Conservation (phyloP, 2,888 invertebrate genomes). For the Drosophila gaucha region DNA sequence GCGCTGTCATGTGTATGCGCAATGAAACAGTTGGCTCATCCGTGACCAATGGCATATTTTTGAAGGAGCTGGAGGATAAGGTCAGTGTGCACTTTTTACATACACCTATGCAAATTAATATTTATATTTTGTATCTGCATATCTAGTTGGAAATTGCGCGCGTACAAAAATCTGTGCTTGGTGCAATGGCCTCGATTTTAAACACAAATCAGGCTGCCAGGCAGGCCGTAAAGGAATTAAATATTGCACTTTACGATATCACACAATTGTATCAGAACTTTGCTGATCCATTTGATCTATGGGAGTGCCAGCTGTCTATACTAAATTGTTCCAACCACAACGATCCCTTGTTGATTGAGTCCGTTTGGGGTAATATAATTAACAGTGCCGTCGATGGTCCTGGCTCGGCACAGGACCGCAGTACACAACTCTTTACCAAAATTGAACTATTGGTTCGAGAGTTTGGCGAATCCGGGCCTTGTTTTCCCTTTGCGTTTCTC, state of each 20-base stretch:
- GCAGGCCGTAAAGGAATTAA: slow-evolving; percentile 89
- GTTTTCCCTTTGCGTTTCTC: slow-evolving; percentile 95
- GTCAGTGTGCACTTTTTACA: slow-evolving; percentile 69
- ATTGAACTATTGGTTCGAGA: slow-evolving; percentile 91
- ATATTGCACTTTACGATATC: slow-evolving; percentile 93
- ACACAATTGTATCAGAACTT: slow-evolving; percentile 96
- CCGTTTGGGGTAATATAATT: slow-evolving; percentile 95
- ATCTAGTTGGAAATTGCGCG: slow-evolving; percentile 91
- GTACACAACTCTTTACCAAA: slow-evolving; percentile 90
- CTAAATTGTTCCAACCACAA: slow-evolving; percentile 97
- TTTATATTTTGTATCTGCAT: background rate
- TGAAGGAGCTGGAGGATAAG: slow-evolving; percentile 96
- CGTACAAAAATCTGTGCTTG: slow-evolving; percentile 90
- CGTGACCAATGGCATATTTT: slow-evolving; percentile 90
- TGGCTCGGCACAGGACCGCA: slow-evolving; percentile 86
- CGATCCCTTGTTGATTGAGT: slow-evolving; percentile 94
- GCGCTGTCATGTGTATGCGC: slow-evolving; percentile 97
- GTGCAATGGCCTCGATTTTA: slow-evolving; percentile 86
- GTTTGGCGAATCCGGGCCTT: slow-evolving; percentile 92
- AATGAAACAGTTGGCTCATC: slow-evolving; percentile 92
- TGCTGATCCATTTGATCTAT: slow-evolving; percentile 94
- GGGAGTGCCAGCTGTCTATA: slow-evolving; percentile 97
- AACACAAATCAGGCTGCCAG: slow-evolving; percentile 86
- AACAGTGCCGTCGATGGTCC: slow-evolving; percentile 83
- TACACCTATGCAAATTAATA: background rate